Base-by-base conservation (phyloP, 2,888 invertebrate species). In the Chrysina gloriosa region DNA sequence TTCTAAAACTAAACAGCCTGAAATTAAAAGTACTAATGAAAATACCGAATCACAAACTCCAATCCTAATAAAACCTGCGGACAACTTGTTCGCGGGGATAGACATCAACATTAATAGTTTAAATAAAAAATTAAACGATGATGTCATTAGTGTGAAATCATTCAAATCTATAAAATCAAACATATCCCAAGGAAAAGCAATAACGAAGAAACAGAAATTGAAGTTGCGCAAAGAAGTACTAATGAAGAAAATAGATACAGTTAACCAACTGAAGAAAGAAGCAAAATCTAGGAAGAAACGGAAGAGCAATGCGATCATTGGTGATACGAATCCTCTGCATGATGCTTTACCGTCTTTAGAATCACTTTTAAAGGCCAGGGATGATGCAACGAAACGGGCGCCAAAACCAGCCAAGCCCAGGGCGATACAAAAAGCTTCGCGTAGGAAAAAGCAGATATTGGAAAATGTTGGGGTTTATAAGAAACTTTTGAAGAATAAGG, bases 341-440 rank as follows among this genome's bases (percentile, higher is more conserved):
- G 81, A 81, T 75, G 79, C 80, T 3, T 74, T 82, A 42, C 81
- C 81, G 3, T 79, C 79, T 4, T 72, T 81, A 39, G 79, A 80
- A 65, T 75, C 77, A 25, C 72, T 81, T 27, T 56, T 79, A 25
- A 69, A 63, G 36, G 45, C 16, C 9, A 52, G 19, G 11, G 11
- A 16, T 42, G 16, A 47, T 54, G n/a, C 63, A 42, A 14, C n/a
- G 42, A 27, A 25, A n/a, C n/a, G n/a, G 5, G n/a, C 21, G 31
- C 14, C 9, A 14, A 25, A 14, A 23, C 25, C 34, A 11, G 50
- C 23, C 2, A 71, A 72, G 36, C 27, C 56, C 2, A 70, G 56
- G 34, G 69, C 65, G 5, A 65, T 72, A 2, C 63, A 69, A 47
- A 72, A 72, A 50, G 48, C 68, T 6, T 27, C 29, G 0, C 67